Evolutionary conservation across 2,113 vertebrate genomes (phyloP).

Genomic region (Anseranas semipalmata): DNA sequence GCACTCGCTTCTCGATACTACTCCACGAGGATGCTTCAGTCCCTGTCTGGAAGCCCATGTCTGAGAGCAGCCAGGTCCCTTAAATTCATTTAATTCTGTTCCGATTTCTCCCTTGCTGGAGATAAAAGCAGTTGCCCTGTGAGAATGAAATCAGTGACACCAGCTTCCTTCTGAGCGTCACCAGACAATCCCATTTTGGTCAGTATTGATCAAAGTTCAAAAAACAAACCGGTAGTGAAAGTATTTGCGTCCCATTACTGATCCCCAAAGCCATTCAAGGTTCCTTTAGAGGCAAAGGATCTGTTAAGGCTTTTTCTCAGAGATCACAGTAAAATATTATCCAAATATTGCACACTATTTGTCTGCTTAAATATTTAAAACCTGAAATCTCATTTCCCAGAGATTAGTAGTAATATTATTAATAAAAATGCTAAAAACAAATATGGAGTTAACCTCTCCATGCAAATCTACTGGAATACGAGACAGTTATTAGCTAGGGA

Average conservation of each 20-base stretch:
- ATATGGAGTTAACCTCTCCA: constrained; percentile 15
- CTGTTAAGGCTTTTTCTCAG: constrained; percentile 41
- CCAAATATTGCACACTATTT: constrained; percentile 6
- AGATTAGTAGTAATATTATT: constrained; percentile 4
- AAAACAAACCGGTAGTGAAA: constrained; percentile 13
- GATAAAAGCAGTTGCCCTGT: neutral
- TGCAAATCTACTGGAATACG: neutral
- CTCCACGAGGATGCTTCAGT: fast-evolving
- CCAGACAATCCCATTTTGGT: neutral
- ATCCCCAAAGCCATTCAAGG: constrained; percentile 30
- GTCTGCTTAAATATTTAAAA: constrained; percentile 24
- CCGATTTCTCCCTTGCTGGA: neutral
- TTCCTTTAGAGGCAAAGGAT: constrained; percentile 19
- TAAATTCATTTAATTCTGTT: neutral
- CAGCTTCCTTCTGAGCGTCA: neutral
- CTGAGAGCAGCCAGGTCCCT: neutral
- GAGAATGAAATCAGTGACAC: neutral
- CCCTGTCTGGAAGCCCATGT: neutral
- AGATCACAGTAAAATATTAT: constrained; percentile 31
- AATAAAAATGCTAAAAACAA: constrained; percentile 49
- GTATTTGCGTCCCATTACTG: neutral
- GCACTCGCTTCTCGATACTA: neutral
- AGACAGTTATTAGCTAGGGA: neutral
- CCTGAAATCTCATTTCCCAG: constrained; percentile 8
- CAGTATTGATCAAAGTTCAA: neutral